Conservation (phyloP, 1,140 invertebrate species). For the Pseudomyrmex pallidus region DNA sequence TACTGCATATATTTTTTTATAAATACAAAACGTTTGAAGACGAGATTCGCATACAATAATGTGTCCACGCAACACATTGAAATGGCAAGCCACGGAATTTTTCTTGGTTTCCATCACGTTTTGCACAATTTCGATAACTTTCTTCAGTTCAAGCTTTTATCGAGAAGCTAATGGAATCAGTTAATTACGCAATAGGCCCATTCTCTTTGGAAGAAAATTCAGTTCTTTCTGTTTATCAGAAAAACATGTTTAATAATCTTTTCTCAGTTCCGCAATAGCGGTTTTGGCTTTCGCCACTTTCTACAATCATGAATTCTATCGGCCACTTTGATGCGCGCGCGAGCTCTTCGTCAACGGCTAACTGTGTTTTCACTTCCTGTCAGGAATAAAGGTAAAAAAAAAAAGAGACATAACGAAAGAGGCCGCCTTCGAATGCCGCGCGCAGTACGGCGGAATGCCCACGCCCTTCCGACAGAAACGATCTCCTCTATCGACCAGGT, state of each 20-base stretch:
- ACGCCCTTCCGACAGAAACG: conserved; percentile 65
- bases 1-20: neutral
- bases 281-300: neutral
- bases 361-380: conserved; percentile 55
- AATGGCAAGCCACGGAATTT: neutral
- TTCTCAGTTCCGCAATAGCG: neutral
- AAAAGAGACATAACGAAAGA: conserved; percentile 35
- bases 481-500: conserved; percentile 66
- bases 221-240: neutral
- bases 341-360: conserved; percentile 32
- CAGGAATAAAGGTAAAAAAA: neutral
- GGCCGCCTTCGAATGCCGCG: neutral
- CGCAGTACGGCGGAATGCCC: conserved; percentile 49
- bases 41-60: neutral
- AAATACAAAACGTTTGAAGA: neutral
- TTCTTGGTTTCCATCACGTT: neutral
- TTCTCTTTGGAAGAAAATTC: neutral
- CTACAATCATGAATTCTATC: conserved; percentile 20
- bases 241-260: neutral
- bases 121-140: conserved; percentile 9
- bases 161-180: neutral
- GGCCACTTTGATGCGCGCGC: neutral
- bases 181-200: neutral
- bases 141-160: neutral
- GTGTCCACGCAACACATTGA: neutral